Percentiles rank a stretch among this genome's conserved stretches.
Evolutionary conservation across 1,140 invertebrate species (phyloP).

Genomic region (Meloidogyne exigua): DNA sequence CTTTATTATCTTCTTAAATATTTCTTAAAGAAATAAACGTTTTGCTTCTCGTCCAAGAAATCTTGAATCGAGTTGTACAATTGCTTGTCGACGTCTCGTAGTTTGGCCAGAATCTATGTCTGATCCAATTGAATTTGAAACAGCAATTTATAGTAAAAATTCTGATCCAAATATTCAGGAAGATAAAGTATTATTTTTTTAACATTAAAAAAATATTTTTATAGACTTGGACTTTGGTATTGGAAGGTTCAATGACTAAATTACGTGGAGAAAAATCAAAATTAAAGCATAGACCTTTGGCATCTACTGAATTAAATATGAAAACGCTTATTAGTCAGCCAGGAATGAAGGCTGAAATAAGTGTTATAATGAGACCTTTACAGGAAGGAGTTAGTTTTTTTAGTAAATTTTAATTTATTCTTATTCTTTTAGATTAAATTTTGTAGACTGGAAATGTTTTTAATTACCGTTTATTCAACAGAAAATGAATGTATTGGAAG

Average conservation of each 20-base stretch:
- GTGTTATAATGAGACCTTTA: slow-evolving; percentile 6
- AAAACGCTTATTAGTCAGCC: neutral
- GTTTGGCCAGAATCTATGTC: slow-evolving; percentile 12
- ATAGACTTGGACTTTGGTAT: slow-evolving; percentile 3
- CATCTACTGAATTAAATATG: neutral
- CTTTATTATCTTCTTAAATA: neutral
- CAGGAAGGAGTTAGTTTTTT: slow-evolving; percentile 9
- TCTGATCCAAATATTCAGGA: neutral
- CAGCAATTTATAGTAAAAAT: slow-evolving; percentile 6
- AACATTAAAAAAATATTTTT: neutral
- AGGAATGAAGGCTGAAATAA: slow-evolving; percentile 8
- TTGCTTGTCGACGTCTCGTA: slow-evolving; percentile 18
- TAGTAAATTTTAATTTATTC: neutral
- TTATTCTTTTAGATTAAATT: slow-evolving; percentile 2
- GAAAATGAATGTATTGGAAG: too few species aligned
- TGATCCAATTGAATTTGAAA: slow-evolving; percentile 23
- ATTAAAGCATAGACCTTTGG: slow-evolving; percentile 12
- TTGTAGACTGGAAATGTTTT: neutral
- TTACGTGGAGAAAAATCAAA: neutral
- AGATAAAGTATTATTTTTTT: slow-evolving; percentile 1
- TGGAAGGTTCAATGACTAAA: slow-evolving; percentile 18
- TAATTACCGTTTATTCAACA: too few species aligned
- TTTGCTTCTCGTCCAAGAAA: neutral
- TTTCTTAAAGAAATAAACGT: slow-evolving; percentile 1
- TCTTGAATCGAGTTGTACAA: slow-evolving; percentile 6